A percentile compares a stretch with the other conserved stretches of the same genome.
These are phyloP conservation scores for Gasterosteus aculeatus DNA, from an alignment of 2,113 vertebrate species.

Conservation along the genomic window DNA sequence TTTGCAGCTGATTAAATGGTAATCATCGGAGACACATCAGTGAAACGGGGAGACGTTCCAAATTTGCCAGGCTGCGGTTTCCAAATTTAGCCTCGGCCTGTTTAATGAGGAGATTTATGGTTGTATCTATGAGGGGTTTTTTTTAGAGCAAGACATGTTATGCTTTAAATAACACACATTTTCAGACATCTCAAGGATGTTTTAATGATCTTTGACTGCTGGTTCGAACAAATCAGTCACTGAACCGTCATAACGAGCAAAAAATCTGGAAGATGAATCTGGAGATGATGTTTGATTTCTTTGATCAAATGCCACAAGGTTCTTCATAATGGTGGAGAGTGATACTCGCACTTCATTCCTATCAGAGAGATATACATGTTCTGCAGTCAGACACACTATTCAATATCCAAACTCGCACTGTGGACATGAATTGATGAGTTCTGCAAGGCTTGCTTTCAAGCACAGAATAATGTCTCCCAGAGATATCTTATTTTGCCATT, in stretches of 20 bases:
- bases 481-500: slow-evolving; percentile 81
- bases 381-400: slow-evolving; percentile 34
- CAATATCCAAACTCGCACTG: slow-evolving; percentile 40
- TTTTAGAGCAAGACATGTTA: slow-evolving; percentile 1
- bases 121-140: slow-evolving; percentile 25
- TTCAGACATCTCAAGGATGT: slow-evolving; percentile 3
- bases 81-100: slow-evolving; percentile 62
- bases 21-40: slow-evolving; percentile 76
- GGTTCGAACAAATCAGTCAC: slow-evolving; percentile 3
- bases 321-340: slow-evolving; percentile 9
- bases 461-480: slow-evolving; percentile 61
- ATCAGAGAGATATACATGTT: slow-evolving; percentile 26
- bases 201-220: slow-evolving; percentile 9
- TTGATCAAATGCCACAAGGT: slow-evolving; percentile 22
- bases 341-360: slow-evolving; percentile 18
- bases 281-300: slow-evolving; percentile 17
- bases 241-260: slow-evolving; percentile 13
- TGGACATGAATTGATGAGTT: slow-evolving; percentile 68
- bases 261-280: neutral
- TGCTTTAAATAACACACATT: slow-evolving; percentile 27
- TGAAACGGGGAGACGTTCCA: slow-evolving; percentile 50
- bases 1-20: slow-evolving; percentile 82
- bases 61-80: slow-evolving; percentile 59
- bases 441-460: slow-evolving; percentile 38
- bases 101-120: slow-evolving; percentile 45